A percentile compares a stretch with the other conserved stretches of the same genome.
These are phyloP conservation scores for Callipepla californica DNA, from an alignment of 2,113 vertebrate genomes.

Conservation along the genomic window DNA sequence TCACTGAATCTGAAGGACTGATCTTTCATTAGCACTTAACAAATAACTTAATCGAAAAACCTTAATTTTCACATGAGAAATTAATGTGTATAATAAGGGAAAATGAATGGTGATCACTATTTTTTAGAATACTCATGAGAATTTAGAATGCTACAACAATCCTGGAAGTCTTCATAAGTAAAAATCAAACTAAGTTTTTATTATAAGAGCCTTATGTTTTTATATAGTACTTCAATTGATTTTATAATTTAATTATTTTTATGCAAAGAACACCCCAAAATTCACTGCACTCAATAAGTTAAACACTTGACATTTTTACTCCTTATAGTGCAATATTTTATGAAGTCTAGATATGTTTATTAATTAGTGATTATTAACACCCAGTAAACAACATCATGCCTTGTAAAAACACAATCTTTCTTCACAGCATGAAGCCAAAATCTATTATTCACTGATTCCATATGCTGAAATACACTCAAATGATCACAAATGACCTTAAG, in stretches of 20 bases:
- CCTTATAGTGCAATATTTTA: conserved; percentile 80
- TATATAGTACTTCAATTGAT: conserved; percentile 5
- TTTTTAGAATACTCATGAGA: not conserved
- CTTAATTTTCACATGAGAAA: conserved; percentile 20
- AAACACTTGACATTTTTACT: conserved; percentile 83
- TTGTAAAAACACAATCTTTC: conserved; percentile 96
- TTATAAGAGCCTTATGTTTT: not conserved
- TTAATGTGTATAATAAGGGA: not conserved
- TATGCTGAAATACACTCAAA: conserved; percentile 88
- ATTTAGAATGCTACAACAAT: not conserved
- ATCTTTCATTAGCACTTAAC: not conserved
- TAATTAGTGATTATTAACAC: conserved; percentile 99
- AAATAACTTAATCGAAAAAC: conserved; percentile 18
- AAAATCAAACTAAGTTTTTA: conserved; percentile 28
- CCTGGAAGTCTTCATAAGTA: not conserved
- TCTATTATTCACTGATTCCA: conserved; percentile 89
- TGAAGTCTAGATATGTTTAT: conserved; percentile 90
- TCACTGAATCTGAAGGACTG: conserved; percentile 25
- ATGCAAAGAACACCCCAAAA: conserved; percentile 56
- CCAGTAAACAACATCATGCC: conserved; percentile 99
- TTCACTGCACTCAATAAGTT: conserved; percentile 63
- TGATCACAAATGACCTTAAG: conserved; percentile 93
- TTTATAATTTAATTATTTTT: conserved; percentile 72
- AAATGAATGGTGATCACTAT: not conserved
- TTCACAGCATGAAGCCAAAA: conserved; percentile 88